Conservation (phyloP, 53 echinoderm and acorn worm species). For the Mesocentrotus franciscanus region DNA sequence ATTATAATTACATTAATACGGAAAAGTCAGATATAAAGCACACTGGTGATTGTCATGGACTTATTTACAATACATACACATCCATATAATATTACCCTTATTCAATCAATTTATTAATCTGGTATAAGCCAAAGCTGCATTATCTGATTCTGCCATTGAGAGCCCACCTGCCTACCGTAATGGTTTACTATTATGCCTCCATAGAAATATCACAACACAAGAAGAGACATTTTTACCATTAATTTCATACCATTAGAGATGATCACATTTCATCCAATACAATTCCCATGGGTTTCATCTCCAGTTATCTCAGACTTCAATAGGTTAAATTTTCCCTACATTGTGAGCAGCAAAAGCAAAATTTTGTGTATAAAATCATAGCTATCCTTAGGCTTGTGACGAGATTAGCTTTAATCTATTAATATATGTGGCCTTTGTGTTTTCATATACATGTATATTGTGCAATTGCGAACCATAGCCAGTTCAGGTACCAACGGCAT, state of each 20-base stretch:
- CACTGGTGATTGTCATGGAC: conserved; percentile 5
- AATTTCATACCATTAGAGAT: background rate
- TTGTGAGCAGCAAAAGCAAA: too few species aligned
- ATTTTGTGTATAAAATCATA: too few species aligned
- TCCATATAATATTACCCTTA: background rate
- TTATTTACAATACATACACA: background rate
- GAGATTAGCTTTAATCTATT: too few species aligned
- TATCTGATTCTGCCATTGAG: background rate
- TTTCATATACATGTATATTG: too few species aligned
- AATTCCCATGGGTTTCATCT: background rate
- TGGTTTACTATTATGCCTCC: background rate
- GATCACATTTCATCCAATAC: background rate
- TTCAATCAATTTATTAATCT: background rate
- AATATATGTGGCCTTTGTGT: too few species aligned
- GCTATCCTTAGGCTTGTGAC: too few species aligned
- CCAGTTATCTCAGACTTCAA: too few species aligned
- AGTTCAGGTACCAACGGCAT: too few species aligned
- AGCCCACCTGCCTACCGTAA: background rate
- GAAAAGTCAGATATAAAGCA: background rate
- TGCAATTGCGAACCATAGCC: too few species aligned
- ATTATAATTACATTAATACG: background rate
- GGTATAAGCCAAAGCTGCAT: background rate
- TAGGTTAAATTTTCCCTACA: too few species aligned
- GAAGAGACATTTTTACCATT: background rate
- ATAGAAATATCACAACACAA: background rate